These are phyloP conservation scores for Reinhardtius hippoglossoides DNA, from an alignment of 2,113 vertebrate species.

Conservation along the genomic window DNA sequence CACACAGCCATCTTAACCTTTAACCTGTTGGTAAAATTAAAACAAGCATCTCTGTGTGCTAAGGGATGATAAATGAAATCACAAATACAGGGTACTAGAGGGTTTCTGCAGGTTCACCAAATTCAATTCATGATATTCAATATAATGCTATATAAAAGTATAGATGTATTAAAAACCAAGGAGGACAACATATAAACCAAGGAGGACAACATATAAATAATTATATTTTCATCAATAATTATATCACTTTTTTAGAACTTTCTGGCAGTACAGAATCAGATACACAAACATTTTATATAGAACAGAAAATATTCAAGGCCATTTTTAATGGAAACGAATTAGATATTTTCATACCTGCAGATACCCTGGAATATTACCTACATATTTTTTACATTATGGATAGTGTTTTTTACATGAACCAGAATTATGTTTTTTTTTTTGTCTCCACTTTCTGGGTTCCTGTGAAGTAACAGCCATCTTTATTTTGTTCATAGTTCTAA, in stretches of 20 bases:
- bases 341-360: constrained; percentile 29
- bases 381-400: background rate
- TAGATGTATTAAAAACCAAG: too few relatives aligned
- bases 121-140: background rate
- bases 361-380: constrained; percentile 33
- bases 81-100: constrained; percentile 19
- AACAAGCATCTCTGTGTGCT: constrained; percentile 74
- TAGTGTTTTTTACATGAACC: constrained; percentile 66
- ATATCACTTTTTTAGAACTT: too few relatives aligned
- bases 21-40: constrained; percentile 70
- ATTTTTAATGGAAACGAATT: background rate
- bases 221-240: too few relatives aligned
- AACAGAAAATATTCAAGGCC: background rate
- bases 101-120: constrained; percentile 45
- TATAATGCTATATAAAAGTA: background rate
- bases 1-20: constrained; percentile 62
- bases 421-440: constrained; percentile 74
- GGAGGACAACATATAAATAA: too few relatives aligned
- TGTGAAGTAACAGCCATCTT: constrained; percentile 86
- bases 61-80: constrained; percentile 49
- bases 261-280: background rate
- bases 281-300: background rate
- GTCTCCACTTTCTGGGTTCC: constrained; percentile 76
- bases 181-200: too few relatives aligned
- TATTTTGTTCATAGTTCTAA: constrained; percentile 99